Evolutionary conservation across 1,140 invertebrate genomes (phyloP).

Genomic region (Eufriesea mexicana): DNA sequence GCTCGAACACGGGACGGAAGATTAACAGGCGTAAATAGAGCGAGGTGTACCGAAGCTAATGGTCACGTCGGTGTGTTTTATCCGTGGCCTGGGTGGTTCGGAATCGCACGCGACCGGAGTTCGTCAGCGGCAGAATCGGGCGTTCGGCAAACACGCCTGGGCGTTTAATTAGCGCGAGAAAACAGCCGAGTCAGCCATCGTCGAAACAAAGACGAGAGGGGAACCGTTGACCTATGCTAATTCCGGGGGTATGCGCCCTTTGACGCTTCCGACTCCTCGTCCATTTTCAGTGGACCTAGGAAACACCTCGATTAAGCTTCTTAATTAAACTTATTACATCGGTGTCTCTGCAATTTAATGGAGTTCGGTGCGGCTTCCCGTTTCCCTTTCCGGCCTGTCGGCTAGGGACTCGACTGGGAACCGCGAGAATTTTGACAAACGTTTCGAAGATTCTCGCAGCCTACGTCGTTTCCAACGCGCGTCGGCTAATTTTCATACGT

Average conservation of each 20-base stretch:
- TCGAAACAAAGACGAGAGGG: slow-evolving; percentile 20
- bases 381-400: background rate
- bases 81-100: too few relatives aligned
- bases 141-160: slow-evolving; percentile 17
- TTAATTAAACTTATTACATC: background rate
- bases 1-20: too few relatives aligned
- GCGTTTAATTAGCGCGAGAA: slow-evolving; percentile 46
- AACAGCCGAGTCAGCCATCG: background rate
- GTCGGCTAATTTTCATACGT: slow-evolving; percentile 27
- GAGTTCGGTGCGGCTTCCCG: background rate
- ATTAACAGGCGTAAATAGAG: too few relatives aligned
- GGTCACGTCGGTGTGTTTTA: too few relatives aligned
- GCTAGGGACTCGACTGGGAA: background rate
- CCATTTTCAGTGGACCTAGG: background rate
- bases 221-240: slow-evolving; percentile 37
- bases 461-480: background rate
- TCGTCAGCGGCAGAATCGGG: background rate
- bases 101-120: too few relatives aligned
- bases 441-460: background rate
- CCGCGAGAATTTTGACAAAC: background rate
- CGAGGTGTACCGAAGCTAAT: too few relatives aligned
- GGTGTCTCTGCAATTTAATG: background rate
- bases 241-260: background rate
- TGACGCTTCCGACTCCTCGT: background rate
- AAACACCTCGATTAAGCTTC: background rate